Conservation (phyloP, 2,797 vertebrate species). For the Rhynchotus rufescens region DNA sequence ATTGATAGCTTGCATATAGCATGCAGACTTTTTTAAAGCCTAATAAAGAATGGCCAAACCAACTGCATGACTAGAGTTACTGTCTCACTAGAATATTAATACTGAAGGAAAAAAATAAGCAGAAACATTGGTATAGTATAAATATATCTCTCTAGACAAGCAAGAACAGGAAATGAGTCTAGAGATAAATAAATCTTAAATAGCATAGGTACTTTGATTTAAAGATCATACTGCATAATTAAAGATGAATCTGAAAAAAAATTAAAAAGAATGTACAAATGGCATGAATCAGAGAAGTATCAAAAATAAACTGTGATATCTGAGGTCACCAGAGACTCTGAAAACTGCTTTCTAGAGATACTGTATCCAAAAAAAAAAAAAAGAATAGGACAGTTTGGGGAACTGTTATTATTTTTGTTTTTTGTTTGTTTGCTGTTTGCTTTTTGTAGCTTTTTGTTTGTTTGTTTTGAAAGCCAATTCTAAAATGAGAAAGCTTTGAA, state of each 20-base stretch:
- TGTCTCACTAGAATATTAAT: not conserved
- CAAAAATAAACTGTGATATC: not conserved
- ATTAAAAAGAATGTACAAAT: not conserved
- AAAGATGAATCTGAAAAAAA: not conserved
- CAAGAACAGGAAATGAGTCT: not conserved
- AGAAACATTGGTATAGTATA: not conserved
- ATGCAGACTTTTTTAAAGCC: not conserved
- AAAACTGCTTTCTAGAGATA: not conserved
- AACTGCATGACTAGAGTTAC: not conserved
- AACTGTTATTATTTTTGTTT: not conserved
- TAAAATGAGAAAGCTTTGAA: not conserved
- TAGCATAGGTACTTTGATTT: not conserved
- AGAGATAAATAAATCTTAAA: not conserved
- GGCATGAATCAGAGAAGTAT: not conserved
- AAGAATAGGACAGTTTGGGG: not conserved
- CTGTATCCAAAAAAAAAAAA: not conserved
- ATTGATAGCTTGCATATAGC: not conserved
- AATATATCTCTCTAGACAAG: not conserved
- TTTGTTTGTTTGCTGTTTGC: not conserved
- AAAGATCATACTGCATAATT: not conserved
- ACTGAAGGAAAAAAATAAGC: not conserved
- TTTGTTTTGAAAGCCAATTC: not conserved
- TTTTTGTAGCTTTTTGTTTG: too few relatives aligned
- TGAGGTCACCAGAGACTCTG: not conserved
- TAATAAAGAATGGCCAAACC: not conserved